A percentile compares a stretch with the other conserved stretches of the same genome.
Evolutionary conservation across 2,888 invertebrate genomes (phyloP).

Genomic region (Acanthopleura granulata): DNA sequence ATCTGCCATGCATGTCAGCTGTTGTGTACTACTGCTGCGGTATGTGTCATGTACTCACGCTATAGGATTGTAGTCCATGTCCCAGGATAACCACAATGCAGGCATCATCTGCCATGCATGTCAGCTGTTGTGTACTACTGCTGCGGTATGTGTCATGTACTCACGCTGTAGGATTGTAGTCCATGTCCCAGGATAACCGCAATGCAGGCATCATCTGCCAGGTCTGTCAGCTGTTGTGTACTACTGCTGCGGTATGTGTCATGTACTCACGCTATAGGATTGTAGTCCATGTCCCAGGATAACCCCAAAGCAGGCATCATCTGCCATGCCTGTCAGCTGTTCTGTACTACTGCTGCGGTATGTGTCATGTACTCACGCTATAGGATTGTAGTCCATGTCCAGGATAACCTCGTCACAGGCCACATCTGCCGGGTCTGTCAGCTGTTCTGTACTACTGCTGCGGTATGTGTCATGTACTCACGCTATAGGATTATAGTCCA

Average conservation of each 20-base stretch:
- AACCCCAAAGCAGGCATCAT: constrained; percentile 64
- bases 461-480: constrained; percentile 19
- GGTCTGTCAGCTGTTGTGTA: too few relatives aligned
- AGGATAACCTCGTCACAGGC: constrained; percentile 66
- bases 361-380: constrained; percentile 26
- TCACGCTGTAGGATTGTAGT: constrained; percentile 25
- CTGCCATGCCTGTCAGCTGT: constrained; percentile 23
- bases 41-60: constrained; percentile 25
- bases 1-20: too few relatives aligned
- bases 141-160: too few relatives aligned
- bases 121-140: too few relatives aligned
- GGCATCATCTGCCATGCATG: too few relatives aligned
- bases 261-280: constrained; percentile 25
- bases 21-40: too few relatives aligned
- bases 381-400: constrained; percentile 57
- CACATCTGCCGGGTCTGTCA: constrained; percentile 36
- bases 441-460: too few relatives aligned
- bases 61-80: not conserved
- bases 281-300: constrained; percentile 37
- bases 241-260: too few relatives aligned
- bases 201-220: too few relatives aligned
- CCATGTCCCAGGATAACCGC: too few relatives aligned
- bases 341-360: too few relatives aligned
- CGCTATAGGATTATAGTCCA: constrained; percentile 52
- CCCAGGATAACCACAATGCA: too few relatives aligned